These are phyloP conservation scores for Mormyrus iriodes DNA, from an alignment of 2,113 vertebrate species.

Conservation along the genomic window DNA sequence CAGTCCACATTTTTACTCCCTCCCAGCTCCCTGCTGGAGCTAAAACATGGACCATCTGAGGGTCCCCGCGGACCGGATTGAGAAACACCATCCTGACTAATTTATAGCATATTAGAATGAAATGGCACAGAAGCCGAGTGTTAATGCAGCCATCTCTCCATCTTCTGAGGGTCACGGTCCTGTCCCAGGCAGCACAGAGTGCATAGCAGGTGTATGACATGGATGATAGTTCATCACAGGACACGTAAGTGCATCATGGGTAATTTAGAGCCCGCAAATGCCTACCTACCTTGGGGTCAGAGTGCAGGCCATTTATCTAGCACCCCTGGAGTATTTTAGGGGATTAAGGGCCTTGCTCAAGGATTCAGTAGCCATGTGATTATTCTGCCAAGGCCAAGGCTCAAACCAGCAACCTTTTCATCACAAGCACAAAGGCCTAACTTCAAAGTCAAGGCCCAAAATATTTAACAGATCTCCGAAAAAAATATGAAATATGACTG, in stretches of 20 bases:
- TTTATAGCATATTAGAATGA: neutral
- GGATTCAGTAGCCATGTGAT: neutral
- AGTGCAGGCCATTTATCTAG: neutral
- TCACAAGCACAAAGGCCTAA: neutral
- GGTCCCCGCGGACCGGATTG: neutral
- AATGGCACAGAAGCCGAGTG: neutral
- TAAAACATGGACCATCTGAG: neutral
- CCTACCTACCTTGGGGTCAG: neutral
- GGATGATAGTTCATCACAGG: too few relatives aligned
- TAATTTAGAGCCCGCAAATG: neutral
- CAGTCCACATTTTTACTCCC: neutral
- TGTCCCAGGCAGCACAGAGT: neutral
- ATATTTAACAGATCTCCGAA: too few relatives aligned
- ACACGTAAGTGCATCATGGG: neutral
- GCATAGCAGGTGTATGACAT: neutral
- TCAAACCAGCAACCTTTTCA: neutral
- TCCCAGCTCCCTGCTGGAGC: neutral
- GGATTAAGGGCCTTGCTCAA: neutral
- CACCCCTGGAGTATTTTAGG: neutral
- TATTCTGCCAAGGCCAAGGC: neutral
- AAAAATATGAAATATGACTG: too few relatives aligned
- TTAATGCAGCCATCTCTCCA: neutral
- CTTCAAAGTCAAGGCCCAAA: too few relatives aligned
- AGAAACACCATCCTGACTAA: neutral
- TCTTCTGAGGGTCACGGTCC: neutral